These are phyloP conservation scores for Synergus japonicus DNA, from an alignment of 2,888 invertebrate species.

Conservation along the genomic window DNA sequence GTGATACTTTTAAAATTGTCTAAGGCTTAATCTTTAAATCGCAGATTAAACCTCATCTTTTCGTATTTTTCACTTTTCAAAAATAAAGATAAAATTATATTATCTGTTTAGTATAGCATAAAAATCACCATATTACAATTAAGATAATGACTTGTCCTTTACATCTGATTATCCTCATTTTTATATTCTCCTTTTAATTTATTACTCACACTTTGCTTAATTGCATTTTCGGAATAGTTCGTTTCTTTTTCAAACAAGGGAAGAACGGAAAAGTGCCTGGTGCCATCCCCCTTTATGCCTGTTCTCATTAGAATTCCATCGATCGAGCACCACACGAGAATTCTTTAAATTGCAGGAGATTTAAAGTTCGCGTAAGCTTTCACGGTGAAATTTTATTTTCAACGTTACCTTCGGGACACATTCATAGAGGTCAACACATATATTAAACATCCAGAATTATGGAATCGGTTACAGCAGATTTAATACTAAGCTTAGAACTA, in stretches of 20 bases:
- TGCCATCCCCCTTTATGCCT: conserved; percentile 2
- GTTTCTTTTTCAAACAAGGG: conserved; percentile 1
- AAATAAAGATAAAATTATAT: neutral
- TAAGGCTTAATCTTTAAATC: neutral
- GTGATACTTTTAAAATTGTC: neutral
- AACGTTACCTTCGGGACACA: conserved; percentile 55
- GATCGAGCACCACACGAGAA: conserved; percentile 23
- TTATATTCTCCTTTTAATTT: neutral
- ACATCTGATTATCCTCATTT: neutral
- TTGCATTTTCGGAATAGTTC: neutral
- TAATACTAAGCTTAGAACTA: neutral
- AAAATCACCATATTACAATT: neutral
- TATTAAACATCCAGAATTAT: neutral
- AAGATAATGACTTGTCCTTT: neutral
- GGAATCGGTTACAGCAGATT: neutral
- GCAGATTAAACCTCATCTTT: neutral
- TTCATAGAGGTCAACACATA: conserved; percentile 26
- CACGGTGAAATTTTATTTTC: conserved; percentile 48
- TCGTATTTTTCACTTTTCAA: neutral
- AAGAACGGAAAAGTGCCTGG: conserved; percentile 7
- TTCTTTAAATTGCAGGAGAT: conserved; percentile 30
- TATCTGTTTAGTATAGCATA: no score
- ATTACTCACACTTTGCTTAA: neutral
- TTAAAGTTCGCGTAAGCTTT: conserved; percentile 42
- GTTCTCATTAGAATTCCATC: conserved; percentile 32